Base-by-base conservation (phyloP, 2,888 invertebrate species). In the Temnothorax rugatulus region DNA sequence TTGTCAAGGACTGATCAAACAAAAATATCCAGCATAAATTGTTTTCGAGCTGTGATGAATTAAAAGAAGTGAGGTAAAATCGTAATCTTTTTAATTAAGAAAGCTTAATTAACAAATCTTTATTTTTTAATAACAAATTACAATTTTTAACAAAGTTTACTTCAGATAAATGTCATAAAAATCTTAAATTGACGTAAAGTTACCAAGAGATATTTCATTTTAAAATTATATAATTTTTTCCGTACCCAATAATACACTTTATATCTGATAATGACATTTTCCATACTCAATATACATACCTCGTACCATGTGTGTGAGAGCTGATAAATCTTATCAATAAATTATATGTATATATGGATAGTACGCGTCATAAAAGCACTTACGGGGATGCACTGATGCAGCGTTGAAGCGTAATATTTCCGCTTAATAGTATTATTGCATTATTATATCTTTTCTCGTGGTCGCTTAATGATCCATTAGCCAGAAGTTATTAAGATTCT, bases 291-390 rank as follows among this genome's bases (percentile, higher is more conserved):
- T 21, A n/a, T 52, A 2, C 25, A 13, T n/a, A 29, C 21, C 18
- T 29, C 50, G 50, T 34, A 5, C 18, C 9, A 29, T 29, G 21
- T 54, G 21, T 54, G n/a, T 50, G 59, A 38, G 9, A 47, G 18
- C 47, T 29, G 18, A n/a, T 34, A 75, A 75, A 75, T 75, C 15
- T 74, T 63, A 50, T 61, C 21, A 63, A 38, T 50, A 63, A 75
- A 50, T 61, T 75, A 63, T 41, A 66, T 29, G 0, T 8, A 38
- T 1, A 38, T 41, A n/a, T 15, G 13, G 25, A n/a, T 15, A 11
- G n/a, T 13, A 13, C 13, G 3, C 47, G 8, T 47, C 34, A 1
- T 75, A 9, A 50, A 75, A 63, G 50, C 38, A 34, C 18, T 21
- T 63, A 59, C 74, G 4, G 11, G 11, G 34, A 38, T 44, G n/a